Conservation (phyloP, 2,113 vertebrate species). For the Phyllostomus discolor region DNA sequence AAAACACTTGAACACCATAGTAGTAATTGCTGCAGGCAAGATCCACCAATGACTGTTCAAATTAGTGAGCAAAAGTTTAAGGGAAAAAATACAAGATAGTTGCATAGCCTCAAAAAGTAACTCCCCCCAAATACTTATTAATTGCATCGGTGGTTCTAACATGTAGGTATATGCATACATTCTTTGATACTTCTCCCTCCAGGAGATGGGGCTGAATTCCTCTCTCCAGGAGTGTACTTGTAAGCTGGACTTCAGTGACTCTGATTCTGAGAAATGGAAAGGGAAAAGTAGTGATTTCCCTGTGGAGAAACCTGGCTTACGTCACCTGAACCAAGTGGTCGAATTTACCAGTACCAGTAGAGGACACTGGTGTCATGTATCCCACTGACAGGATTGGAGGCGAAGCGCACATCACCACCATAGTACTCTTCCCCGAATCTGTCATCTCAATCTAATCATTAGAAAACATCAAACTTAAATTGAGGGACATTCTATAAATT, state of each 20-base stretch:
- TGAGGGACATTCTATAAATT: neutral
- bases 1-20: neutral
- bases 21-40: neutral
- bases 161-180: neutral
- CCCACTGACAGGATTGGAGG: accelerated
- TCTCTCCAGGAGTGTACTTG: neutral
- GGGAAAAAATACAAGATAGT: neutral
- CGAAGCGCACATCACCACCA: neutral
- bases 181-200: neutral
- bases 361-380: accelerated
- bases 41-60: neutral
- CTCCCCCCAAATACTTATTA: neutral
- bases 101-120: neutral
- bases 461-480: neutral
- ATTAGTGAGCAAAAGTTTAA: neutral
- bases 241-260: neutral
- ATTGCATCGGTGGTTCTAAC: neutral
- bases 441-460: neutral
- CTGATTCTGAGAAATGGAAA: neutral
- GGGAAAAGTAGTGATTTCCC: neutral
- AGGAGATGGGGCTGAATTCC: neutral
- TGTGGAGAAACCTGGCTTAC: neutral
- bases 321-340: neutral
- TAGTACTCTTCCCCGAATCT: neutral
- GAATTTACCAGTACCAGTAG: neutral